Base-by-base conservation (phyloP, 1,140 invertebrate genomes). In the Thaumatotibia leucotreta region DNA sequence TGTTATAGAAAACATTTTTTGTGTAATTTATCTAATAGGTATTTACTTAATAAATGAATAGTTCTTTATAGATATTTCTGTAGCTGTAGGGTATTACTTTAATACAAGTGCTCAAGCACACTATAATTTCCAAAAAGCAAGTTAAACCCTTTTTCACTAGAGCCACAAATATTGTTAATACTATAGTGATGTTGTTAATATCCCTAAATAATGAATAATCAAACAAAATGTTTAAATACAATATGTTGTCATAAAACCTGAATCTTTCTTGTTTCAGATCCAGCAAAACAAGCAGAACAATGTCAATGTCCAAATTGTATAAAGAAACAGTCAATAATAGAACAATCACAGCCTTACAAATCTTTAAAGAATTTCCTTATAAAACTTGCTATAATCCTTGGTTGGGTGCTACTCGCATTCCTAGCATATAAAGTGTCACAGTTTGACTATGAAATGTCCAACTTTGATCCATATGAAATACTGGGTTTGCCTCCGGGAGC, bases 381-480 rank as follows among this genome's bases (percentile, higher is more conserved):
- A 70, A 94, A 94, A 87, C 71, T 93, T 66, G 84, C 91, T 22
- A 93, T 99, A 29, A 92, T 98, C 27, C 83, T 96, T 72, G 97
- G 97, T 66, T 99, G 99, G 99, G 90, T 96, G 4, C 84, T 97
- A 23, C 94, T 99, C 80, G 92, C 95, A 49, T 94, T 97, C 61
- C 91, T 99, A 65, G 96, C 97, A 1, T 99, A 99, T 86, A 99
- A 99, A 94, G 97, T 99, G 6, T 98, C 97, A 0, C 97, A 99
- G 89, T 98, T 99, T 91, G 98, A 99, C 83, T 97, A 98, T 92
- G 98, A 99, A 92, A 97, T 98, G 94, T 96, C 97, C 14, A 99
- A 98, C 89, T 99, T 99, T 93, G 98, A 99, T 93, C 99, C 99
- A 0, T 99, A 98, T 92, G 97, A 98, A 91, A 99, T 99, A 82